Evolutionary conservation across 30 jellyfish, hydroid and myxozoan genomes (phyloP).

Genomic region (Cassiopea xamachana): DNA sequence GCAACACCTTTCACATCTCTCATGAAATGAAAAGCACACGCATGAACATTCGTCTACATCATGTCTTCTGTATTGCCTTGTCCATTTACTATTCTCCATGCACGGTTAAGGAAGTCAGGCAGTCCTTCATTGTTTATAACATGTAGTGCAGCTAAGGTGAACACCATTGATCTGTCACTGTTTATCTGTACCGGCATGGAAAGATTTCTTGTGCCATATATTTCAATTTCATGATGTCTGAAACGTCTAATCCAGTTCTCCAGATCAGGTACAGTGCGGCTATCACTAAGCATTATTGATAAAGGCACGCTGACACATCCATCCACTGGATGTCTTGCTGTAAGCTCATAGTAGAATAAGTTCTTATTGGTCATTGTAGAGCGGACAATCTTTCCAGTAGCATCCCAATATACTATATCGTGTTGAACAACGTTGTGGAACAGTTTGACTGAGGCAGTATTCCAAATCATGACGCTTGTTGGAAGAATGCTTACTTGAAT

Average conservation of each 20-base stretch:
- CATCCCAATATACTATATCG: no score
- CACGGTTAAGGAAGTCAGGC: background rate
- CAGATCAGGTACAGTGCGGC: constrained; percentile 21
- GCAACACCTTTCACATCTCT: background rate
- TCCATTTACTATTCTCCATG: background rate
- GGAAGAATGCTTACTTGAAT: background rate
- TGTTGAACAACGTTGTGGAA: no score
- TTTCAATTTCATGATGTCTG: constrained; percentile 21
- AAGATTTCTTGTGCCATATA: constrained; percentile 29
- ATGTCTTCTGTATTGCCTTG: background rate
- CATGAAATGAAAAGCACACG: constrained; percentile 8
- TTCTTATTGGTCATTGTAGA: no score
- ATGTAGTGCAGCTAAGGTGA: constrained; percentile 32
- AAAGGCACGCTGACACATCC: constrained; percentile 33
- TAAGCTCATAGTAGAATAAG: constrained; percentile 9
- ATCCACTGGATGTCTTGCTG: constrained; percentile 21
- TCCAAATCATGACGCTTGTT: background rate
- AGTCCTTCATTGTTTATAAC: constrained; percentile 12
- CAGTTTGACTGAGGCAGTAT: background rate
- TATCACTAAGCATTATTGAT: constrained; percentile 30
- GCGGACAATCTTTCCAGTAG: no score
- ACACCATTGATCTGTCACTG: constrained; percentile 44
- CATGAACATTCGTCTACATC: constrained; percentile 5
- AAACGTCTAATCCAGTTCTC: constrained; percentile 14
- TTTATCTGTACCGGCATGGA: constrained; percentile 33